A percentile compares a stretch with the other conserved stretches of the same genome.
Conservation (phyloP, 1,140 invertebrate genomes). For the Drosophila bocqueti region DNA sequence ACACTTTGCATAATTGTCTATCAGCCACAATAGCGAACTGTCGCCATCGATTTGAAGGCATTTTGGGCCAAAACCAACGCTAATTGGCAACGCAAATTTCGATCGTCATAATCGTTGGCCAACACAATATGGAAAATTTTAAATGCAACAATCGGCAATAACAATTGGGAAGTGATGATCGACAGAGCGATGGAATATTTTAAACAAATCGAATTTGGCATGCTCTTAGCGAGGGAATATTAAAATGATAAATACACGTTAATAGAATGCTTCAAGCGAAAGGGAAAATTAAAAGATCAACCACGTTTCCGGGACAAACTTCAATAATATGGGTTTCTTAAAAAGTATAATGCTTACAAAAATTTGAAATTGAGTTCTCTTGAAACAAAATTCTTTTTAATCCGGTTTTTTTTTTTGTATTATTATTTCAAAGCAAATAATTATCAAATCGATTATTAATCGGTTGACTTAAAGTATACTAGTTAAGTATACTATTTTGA, state of each 20-base stretch:
- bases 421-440: neutral
- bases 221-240: constrained; percentile 45
- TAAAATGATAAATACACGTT: constrained; percentile 5
- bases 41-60: constrained; percentile 42
- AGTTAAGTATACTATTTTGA: neutral
- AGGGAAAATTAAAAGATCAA: constrained; percentile 7
- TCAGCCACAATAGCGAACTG: constrained; percentile 57
- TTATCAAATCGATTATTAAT: too few relatives aligned
- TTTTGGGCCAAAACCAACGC: constrained; percentile 48
- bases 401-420: neutral
- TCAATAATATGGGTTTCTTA: neutral
- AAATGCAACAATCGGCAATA: constrained; percentile 59
- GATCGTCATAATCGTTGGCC: constrained; percentile 47
- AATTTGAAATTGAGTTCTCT: neutral
- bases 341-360: neutral
- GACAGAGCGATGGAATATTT: neutral
- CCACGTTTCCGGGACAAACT: neutral
- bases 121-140: constrained; percentile 78
- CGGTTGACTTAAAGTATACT: neutral
- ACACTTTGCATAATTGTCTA: constrained; percentile 35
- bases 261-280: neutral
- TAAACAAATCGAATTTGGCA: constrained; percentile 28
- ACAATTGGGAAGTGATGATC: constrained; percentile 47
- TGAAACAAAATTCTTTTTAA: neutral
- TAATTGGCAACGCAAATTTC: constrained; percentile 65